Evolutionary conservation across 2,797 vertebrate genomes (phyloP), one percentile per base, ranked within the genome.

Genomic region (Gymnoscopelus braueri): DNA sequence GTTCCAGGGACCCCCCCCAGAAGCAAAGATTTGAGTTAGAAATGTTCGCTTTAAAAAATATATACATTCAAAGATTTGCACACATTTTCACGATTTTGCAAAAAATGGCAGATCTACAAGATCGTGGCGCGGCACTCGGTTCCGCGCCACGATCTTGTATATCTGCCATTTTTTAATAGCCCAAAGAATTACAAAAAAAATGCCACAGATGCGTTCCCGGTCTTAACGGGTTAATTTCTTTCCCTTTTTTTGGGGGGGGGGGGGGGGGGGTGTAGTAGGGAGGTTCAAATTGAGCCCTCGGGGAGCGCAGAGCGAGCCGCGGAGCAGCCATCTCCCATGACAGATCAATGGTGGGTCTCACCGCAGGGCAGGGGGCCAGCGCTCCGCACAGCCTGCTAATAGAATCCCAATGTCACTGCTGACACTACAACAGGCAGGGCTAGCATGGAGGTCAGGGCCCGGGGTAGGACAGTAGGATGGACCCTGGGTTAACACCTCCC

Each of bases 271-370:
- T 10, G 39, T 7, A 35, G 26, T 2, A 89, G 89, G 88, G 85
- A 79, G 86, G 89, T 92, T 93, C 88, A 89, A 90, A 91, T 88
- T 87, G 88, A 91, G 91, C 91, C 91, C 87, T 80, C 75, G 86
- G 91, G 92, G 93, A 93, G 35, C 71, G 69, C 75, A 60, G 71
- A 69, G 83, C 3, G 82, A 86, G 87, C 78, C 78, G 71, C 87
- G 80, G 81, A 91, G 83, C 89, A 85, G 88, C 83, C 89, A 91
- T 93, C 93, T 94, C 92, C 92, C 91, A 92, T 94, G 93, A 93
- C 93, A 92, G 92, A 94, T 94, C 94, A 93, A 94, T 93, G 93
- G 86, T 92, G 90, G 91, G 91, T 88, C 90, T 89, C 89, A 92
- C 90, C 91, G 88, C 92, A 88, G 88, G 92, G 89, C 92, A 90